Evolutionary conservation across 1,140 invertebrate genomes (phyloP).

Genomic region (Argopecten irradians): DNA sequence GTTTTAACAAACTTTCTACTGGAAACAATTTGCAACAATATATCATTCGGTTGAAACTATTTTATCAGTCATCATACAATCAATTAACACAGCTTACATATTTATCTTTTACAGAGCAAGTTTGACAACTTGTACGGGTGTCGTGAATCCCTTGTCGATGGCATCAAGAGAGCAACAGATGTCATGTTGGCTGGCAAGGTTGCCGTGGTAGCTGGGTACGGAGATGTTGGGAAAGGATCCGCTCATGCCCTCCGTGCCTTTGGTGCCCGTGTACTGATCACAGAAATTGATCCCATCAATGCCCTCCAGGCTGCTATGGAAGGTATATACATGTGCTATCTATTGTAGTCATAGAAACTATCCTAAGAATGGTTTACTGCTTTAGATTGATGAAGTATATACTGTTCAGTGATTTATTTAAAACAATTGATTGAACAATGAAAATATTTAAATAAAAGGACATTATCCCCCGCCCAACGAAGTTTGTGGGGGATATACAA

Average conservation of each 20-base stretch:
- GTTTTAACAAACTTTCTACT: too few relatives aligned
- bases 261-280: slow-evolving; percentile 96
- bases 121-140: slow-evolving; percentile 99
- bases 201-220: slow-evolving; percentile 97
- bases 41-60: neutral
- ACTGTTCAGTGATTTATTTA: too few relatives aligned
- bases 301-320: slow-evolving; percentile 99
- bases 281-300: slow-evolving; percentile 99
- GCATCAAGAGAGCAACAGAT: slow-evolving; percentile 98
- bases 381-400: too few relatives aligned
- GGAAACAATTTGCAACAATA: neutral
- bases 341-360: neutral
- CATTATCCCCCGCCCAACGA: too few relatives aligned
- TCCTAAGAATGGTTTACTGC: too few relatives aligned
- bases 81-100: neutral
- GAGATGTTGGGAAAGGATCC: slow-evolving; percentile 99
- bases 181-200: slow-evolving; percentile 99
- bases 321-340: slow-evolving; percentile 79
- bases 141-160: slow-evolving; percentile 97
- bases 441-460: too few relatives aligned
- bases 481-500: too few relatives aligned
- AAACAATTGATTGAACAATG: too few relatives aligned
- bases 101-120: slow-evolving; percentile 87
- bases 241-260: slow-evolving; percentile 96
- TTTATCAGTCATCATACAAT: neutral